These are phyloP conservation scores for Talpa occidentalis DNA, from an alignment of 2,113 vertebrate genomes.

Conservation along the genomic window DNA sequence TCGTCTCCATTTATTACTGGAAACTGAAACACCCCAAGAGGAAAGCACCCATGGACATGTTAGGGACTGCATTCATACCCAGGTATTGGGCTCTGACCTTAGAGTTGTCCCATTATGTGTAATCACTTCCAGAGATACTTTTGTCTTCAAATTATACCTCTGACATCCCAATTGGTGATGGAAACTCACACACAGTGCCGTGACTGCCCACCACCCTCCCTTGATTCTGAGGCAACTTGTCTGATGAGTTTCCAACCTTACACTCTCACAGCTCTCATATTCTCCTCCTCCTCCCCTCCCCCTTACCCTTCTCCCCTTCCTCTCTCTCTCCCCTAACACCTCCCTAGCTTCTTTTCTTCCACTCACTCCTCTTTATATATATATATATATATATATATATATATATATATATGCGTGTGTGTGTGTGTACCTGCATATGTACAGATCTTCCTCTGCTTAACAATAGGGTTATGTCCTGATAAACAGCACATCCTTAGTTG, in stretches of 20 bases:
- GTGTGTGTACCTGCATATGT: too few species aligned
- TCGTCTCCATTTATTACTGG: background rate
- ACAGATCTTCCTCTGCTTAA: background rate
- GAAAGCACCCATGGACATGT: background rate
- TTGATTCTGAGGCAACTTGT: background rate
- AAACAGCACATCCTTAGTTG: background rate
- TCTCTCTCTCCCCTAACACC: background rate
- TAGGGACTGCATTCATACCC: background rate
- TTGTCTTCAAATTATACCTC: background rate
- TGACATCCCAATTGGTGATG: background rate
- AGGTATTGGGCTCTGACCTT: background rate
- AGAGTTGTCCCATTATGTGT: background rate
- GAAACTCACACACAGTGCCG: background rate
- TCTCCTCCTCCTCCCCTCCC: background rate
- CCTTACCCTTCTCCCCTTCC: too few species aligned
- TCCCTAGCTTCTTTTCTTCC: too few species aligned
- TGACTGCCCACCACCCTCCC: background rate
- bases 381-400: background rate
- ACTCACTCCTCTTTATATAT: background rate
- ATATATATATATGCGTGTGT: background rate
- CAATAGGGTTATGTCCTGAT: background rate
- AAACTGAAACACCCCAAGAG: background rate
- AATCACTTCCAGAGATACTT: background rate
- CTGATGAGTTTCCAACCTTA: background rate
- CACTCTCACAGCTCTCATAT: rapidly evolving